Evolutionary conservation across 2,888 invertebrate genomes (phyloP).

Genomic region (Dryomyza anilis): DNA sequence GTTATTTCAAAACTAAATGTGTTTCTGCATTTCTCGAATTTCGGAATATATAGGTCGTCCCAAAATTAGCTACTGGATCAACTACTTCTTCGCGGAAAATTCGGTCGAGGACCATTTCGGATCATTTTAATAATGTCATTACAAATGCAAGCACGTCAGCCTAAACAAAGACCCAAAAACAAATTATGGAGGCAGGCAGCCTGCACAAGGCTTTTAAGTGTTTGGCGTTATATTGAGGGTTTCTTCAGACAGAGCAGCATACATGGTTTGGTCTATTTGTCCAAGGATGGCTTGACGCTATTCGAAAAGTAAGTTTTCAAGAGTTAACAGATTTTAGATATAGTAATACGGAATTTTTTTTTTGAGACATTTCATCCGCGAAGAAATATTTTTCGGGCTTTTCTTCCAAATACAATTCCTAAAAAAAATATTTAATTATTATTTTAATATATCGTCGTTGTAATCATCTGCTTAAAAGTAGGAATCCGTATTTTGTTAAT

Average conservation of each 20-base stretch:
- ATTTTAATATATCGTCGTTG: background rate
- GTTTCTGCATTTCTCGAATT: too few relatives aligned
- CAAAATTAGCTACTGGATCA: too few relatives aligned
- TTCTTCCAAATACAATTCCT: background rate
- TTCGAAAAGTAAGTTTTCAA: conserved; percentile 51
- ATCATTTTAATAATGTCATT: too few relatives aligned
- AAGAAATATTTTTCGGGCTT: too few relatives aligned
- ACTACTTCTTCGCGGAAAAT: too few relatives aligned
- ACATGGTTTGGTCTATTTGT: conserved; percentile 53
- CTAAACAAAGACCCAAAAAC: background rate
- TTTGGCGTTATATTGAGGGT: conserved; percentile 36
- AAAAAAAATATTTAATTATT: background rate
- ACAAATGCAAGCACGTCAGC: background rate
- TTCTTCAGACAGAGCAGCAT: conserved; percentile 52
- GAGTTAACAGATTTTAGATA: too few relatives aligned
- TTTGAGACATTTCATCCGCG: too few relatives aligned
- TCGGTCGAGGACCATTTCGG: too few relatives aligned
- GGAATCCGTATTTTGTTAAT: background rate
- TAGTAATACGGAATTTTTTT: too few relatives aligned
- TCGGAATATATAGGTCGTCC: too few relatives aligned
- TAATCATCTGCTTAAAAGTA: too few relatives aligned
- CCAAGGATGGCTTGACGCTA: conserved; percentile 40
- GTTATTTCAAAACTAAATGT: too few relatives aligned
- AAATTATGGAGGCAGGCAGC: background rate
- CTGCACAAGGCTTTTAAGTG: conserved; percentile 3